Conservation (phyloP, 2,113 vertebrate genomes). For the Sturnus vulgaris region DNA sequence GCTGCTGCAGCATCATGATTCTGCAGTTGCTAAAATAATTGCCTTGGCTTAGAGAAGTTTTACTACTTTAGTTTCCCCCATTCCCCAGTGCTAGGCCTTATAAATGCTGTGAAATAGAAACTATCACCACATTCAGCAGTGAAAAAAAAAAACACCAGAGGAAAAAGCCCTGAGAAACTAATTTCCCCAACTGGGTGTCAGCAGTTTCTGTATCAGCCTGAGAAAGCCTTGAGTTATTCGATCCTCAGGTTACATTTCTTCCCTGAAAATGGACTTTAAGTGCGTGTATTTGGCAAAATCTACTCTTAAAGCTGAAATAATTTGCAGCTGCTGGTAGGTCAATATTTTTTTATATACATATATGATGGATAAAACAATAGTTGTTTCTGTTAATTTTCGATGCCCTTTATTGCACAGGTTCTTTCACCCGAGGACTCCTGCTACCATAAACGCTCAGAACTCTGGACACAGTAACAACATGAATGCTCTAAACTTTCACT, state of each 20-base stretch:
- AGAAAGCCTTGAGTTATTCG: neutral
- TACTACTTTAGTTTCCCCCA: neutral
- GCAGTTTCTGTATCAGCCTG: neutral
- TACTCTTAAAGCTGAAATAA: neutral
- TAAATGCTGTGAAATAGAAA: neutral
- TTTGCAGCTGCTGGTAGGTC: neutral
- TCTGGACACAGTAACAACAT: neutral
- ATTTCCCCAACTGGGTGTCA: neutral
- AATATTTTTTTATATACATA: neutral
- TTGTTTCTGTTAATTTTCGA: neutral
- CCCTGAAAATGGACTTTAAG: neutral
- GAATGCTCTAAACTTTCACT: neutral
- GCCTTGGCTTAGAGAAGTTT: accelerated
- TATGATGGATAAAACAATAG: neutral
- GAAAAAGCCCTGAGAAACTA: neutral
- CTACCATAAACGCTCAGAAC: neutral
- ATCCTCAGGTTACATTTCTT: neutral
- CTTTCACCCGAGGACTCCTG: neutral
- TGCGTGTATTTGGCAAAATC: neutral
- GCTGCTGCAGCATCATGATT: neutral
- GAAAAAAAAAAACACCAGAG: neutral
- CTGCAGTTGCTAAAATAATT: neutral
- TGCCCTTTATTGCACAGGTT: neutral
- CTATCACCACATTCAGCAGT: neutral
- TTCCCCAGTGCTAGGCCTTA: neutral